Percentiles rank a stretch among this genome's conserved stretches.
Evolutionary conservation across 37 sponge, comb jelly and placozoan species (phyloP).

Genomic region (Diacarnus erythraeanus): DNA sequence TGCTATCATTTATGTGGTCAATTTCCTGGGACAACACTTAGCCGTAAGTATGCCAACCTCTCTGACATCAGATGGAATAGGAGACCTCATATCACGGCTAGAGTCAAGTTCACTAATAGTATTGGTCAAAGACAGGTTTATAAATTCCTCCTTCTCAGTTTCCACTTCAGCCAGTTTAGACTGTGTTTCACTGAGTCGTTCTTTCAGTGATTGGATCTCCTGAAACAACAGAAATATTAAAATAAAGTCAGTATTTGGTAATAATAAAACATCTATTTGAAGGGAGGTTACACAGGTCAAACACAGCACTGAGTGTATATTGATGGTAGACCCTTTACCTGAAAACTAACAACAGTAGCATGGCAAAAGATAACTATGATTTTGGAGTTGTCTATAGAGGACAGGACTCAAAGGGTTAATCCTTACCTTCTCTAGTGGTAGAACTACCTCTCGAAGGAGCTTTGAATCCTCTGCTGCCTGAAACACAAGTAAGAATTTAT

Average conservation of each 20-base stretch:
- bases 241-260: no score
- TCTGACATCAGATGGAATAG: background rate
- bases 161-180: conserved; percentile 16
- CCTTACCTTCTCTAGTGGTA: conserved; percentile 69
- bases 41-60: background rate
- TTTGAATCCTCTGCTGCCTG: conserved; percentile 58
- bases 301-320: no score
- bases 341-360: background rate
- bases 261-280: no score
- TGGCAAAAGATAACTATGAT: background rate
- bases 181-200: conserved; percentile 37
- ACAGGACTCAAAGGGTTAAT: background rate
- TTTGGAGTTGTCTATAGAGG: background rate
- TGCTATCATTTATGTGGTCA: no score
- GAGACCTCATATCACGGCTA: background rate
- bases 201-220: conserved; percentile 49
- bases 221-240: background rate
- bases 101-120: background rate
- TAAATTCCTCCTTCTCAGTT: conserved; percentile 2
- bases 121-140: background rate
- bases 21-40: no score
- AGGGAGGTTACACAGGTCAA: no score
- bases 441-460: conserved; percentile 56
- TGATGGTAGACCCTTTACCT: no score
- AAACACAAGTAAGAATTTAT: background rate